Percentiles rank a stretch among this genome's conserved stretches.
Evolutionary conservation across 2,888 invertebrate genomes (phyloP).

Genomic region (Hydrotaea diabolus): DNA sequence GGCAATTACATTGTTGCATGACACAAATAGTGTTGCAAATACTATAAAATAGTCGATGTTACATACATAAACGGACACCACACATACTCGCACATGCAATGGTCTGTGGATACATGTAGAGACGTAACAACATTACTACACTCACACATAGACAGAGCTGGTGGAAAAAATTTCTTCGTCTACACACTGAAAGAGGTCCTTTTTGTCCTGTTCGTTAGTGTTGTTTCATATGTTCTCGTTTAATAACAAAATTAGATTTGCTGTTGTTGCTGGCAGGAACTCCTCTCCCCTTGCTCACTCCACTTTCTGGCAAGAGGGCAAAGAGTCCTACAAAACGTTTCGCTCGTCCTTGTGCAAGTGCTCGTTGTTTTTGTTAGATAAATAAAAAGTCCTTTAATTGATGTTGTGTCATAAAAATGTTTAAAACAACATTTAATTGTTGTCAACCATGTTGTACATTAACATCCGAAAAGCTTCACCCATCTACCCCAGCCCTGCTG

Average conservation of each 20-base stretch:
- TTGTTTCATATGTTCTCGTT: slow-evolving; percentile 47
- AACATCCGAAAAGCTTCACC: slow-evolving; percentile 15
- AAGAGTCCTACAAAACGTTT: too few species aligned
- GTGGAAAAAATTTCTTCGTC: slow-evolving; percentile 2
- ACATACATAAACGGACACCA: slow-evolving; percentile 47
- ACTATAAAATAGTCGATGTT: slow-evolving; percentile 61
- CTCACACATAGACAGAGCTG: slow-evolving; percentile 59
- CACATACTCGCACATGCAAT: slow-evolving; percentile 19
- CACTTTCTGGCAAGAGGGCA: not conserved
- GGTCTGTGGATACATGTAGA: too few species aligned
- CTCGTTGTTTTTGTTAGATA: slow-evolving; percentile 57
- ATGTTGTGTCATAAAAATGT: slow-evolving; percentile 75
- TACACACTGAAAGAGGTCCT: not conserved
- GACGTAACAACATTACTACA: slow-evolving; percentile 69
- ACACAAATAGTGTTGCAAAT: slow-evolving; percentile 76
- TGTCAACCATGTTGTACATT: slow-evolving; percentile 63
- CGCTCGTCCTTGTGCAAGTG: slow-evolving; percentile 24
- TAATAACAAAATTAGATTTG: slow-evolving; percentile 63
- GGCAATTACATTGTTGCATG: slow-evolving; percentile 80
- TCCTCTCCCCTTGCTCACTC: not conserved
- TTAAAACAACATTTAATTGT: slow-evolving; percentile 69
- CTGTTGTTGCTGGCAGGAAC: not conserved
- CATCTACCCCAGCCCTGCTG: too few species aligned
- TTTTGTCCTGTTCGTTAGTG: slow-evolving; percentile 17
- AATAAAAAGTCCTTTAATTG: slow-evolving; percentile 74